Evolutionary conservation across 2,113 vertebrate species (phyloP).

Genomic region (Verasper variegatus): DNA sequence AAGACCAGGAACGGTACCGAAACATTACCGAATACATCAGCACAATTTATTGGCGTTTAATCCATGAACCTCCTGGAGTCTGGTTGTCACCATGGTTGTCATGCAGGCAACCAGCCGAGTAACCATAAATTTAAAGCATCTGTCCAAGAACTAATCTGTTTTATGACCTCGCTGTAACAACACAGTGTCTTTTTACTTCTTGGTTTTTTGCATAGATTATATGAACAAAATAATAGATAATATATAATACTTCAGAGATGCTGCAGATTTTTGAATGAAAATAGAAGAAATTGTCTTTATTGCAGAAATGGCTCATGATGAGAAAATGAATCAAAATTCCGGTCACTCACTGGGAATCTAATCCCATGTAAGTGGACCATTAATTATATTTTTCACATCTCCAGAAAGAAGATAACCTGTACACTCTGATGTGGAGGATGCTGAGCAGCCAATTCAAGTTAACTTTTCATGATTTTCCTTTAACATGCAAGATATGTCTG

Average conservation of each 20-base stretch:
- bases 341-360: background rate
- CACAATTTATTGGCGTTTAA: no score
- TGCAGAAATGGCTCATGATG: background rate
- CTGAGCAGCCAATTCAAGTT: background rate
- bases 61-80: background rate
- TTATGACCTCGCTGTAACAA: no score
- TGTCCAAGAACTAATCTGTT: background rate
- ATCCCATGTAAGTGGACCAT: background rate
- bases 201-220: no score
- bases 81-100: background rate
- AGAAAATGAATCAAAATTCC: background rate
- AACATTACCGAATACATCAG: background rate
- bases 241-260: background rate
- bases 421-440: background rate
- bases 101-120: background rate
- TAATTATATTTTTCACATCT: background rate
- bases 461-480: no score
- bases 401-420: background rate
- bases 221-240: no score
- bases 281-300: background rate
- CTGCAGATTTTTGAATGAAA: background rate
- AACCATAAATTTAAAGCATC: no score
- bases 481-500: background rate
- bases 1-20: background rate
- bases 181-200: no score